Conservation (phyloP, 2,113 vertebrate genomes). For the Cacatua alba region DNA sequence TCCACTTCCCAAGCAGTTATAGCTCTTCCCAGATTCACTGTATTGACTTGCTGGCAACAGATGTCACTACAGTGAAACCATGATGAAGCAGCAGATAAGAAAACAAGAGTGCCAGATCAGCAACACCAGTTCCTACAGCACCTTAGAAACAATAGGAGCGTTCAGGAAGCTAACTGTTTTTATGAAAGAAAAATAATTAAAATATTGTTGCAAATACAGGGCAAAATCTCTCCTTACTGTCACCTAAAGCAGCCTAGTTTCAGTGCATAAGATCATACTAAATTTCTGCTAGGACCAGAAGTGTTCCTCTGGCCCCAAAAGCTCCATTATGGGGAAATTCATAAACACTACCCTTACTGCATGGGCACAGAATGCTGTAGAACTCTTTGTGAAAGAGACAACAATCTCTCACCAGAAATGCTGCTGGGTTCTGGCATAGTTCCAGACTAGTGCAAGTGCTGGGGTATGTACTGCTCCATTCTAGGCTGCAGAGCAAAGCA, state of each 20-base stretch:
- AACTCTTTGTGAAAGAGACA: neutral
- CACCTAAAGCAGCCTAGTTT: neutral
- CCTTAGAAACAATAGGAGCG: neutral
- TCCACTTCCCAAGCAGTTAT: constrained; percentile 27
- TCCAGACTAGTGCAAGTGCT: neutral
- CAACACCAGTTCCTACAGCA: neutral
- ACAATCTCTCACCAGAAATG: neutral
- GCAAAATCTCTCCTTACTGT: neutral
- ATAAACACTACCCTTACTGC: neutral
- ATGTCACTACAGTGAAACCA: constrained; percentile 28
- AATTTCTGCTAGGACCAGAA: neutral
- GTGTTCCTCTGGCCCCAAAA: neutral
- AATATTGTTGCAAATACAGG: neutral
- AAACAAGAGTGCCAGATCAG: neutral
- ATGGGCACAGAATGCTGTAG: neutral
- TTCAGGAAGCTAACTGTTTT: neutral
- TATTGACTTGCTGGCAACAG: constrained; percentile 58
- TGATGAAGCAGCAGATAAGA: constrained; percentile 51
- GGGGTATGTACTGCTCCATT: neutral
- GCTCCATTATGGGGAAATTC: neutral
- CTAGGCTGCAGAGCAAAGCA: neutral
- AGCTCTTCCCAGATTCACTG: constrained; percentile 13
- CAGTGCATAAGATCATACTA: neutral
- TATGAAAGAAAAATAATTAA: neutral
- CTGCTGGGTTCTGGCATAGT: neutral